Evolutionary conservation across 2,797 vertebrate species (phyloP).

Genomic region (Melanotaenia maccullochi): DNA sequence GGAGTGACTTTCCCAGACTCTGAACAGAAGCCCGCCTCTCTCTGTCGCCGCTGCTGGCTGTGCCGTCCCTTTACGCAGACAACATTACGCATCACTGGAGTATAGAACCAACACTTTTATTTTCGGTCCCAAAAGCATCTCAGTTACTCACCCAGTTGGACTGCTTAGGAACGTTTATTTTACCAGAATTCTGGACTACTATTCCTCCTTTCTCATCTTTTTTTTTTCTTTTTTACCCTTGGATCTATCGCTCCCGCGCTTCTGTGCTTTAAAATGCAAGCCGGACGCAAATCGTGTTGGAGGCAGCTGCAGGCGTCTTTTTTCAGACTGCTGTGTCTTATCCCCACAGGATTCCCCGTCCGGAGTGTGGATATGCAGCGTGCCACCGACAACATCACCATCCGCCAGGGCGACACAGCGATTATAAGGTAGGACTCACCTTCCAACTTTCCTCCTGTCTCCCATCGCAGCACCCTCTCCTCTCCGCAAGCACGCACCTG

Average conservation of each 20-base stretch:
- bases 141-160: neutral
- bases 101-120: slow-evolving; percentile 28
- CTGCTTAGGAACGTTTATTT: slow-evolving; percentile 54
- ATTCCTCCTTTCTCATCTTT: neutral
- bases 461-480: slow-evolving; percentile 24
- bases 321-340: slow-evolving; percentile 98
- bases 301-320: slow-evolving; percentile 94
- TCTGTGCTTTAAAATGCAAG: slow-evolving; percentile 83
- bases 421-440: slow-evolving; percentile 92
- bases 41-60: slow-evolving; percentile 51
- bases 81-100: slow-evolving; percentile 64
- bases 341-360: slow-evolving; percentile 99
- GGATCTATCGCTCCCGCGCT: slow-evolving; percentile 67
- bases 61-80: slow-evolving; percentile 59
- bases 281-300: slow-evolving; percentile 91
- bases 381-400: slow-evolving; percentile 99
- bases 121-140: slow-evolving; percentile 25
- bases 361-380: slow-evolving; percentile 98
- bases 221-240: slow-evolving; percentile 15
- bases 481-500: neutral
- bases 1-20: slow-evolving; percentile 71
- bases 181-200: slow-evolving; percentile 65
- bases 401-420: slow-evolving; percentile 98
- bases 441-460: slow-evolving; percentile 63
- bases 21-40: slow-evolving; percentile 60